Conservation (phyloP, 2,113 vertebrate genomes). For the Eublepharis macularius region DNA sequence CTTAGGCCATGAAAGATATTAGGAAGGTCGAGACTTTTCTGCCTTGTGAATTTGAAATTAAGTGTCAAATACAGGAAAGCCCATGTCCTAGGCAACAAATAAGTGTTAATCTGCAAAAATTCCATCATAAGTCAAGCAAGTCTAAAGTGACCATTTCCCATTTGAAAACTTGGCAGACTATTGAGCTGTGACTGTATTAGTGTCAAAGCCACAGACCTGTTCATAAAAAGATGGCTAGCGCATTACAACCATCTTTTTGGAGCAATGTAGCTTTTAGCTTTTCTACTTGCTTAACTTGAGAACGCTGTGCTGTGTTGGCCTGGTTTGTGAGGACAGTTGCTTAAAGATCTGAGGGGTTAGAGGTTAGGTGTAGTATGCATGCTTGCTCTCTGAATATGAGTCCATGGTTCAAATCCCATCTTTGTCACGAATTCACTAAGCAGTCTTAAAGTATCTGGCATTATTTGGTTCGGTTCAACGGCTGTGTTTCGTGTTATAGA, state of each 20-base stretch:
- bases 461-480: too few relatives aligned
- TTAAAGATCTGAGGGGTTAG: not conserved
- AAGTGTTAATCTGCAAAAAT: not conserved
- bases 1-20: not conserved
- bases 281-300: not conserved
- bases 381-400: not conserved
- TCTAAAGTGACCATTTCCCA: not conserved
- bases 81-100: not conserved
- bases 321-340: not conserved
- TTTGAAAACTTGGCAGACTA: slow-evolving; percentile 19
- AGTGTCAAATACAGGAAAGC: not conserved
- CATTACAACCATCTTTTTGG: slow-evolving; percentile 32
- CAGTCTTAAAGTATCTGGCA: not conserved
- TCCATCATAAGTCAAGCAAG: slow-evolving; percentile 7
- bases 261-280: slow-evolving; percentile 12
- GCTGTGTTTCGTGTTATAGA: not conserved
- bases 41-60: not conserved
- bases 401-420: not conserved
- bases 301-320: slow-evolving; percentile 14
- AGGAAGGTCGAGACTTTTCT: not conserved
- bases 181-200: slow-evolving; percentile 5
- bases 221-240: slow-evolving; percentile 33
- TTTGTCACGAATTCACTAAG: not conserved
- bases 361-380: too few relatives aligned
- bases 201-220: not conserved